Evolutionary conservation across 1,140 invertebrate species (phyloP), one percentile per base, ranked within the genome.

Genomic region (Chironomus striatipennis): DNA sequence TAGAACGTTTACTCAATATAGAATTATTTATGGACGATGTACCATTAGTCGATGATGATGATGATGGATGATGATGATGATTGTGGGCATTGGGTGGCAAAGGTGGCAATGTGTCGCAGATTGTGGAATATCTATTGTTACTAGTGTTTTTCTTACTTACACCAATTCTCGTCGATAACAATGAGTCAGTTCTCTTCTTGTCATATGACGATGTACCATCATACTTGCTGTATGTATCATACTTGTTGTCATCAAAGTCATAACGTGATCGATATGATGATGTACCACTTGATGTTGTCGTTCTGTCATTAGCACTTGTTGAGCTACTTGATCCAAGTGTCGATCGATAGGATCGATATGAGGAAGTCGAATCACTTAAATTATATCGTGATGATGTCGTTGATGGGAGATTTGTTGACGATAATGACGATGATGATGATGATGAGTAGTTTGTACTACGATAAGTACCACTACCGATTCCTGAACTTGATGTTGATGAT

Each of bases 61-160:
- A 18, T 8, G 65, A 70, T 70, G 65, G 65, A 20, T 7, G 18
- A 10, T 20, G 65, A 10, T 20, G 65, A 70, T 70, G 65, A 34
- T 34, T 8, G 18, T 10, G 20, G 6, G 18, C 65, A 70, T 18
- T 70, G 17, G 65, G 65, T 70, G 65, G 65, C 18, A 70, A 70
- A 20, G 65, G 65, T 21, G 65, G 65, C 18, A 70, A 70, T 70
- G 65, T 70, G 65, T 70, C 65, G 47, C n/a, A n/a, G 47, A 57
- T 57, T 57, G 47, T 57, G 65, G 65, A 70, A 70, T 70, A 20
- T 70, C 65, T 70, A 70, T 17, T 70, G 65, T 17, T 70, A 70
- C 17, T 70, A 70, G 15, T 70, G 18, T 9, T 70, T 70, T 18
- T 70, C 65, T 18, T 70, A 70, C 65, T 70, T 70, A 70, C 65